Conservation (phyloP, 2,888 invertebrate genomes). For the Drosophila subsilvestris region DNA sequence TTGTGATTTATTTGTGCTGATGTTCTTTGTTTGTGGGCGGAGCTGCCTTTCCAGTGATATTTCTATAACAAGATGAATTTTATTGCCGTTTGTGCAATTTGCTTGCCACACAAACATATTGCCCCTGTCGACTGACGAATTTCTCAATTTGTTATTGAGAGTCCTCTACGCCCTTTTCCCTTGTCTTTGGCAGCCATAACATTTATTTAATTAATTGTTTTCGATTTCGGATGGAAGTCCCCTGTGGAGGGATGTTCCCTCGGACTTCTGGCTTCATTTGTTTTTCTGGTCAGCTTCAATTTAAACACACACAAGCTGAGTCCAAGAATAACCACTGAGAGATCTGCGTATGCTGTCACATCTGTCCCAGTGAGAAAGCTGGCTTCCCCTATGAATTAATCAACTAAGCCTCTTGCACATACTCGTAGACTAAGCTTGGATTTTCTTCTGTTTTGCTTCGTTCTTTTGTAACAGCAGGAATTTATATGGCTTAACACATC, state of each 20-base stretch:
- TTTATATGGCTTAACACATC: conserved; percentile 16
- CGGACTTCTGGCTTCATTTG: conserved; percentile 14
- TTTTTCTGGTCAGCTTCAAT: conserved; percentile 16
- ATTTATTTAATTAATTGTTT: conserved; percentile 45
- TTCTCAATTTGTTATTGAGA: conserved; percentile 32
- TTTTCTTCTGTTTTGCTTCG: background rate
- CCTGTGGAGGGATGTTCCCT: background rate
- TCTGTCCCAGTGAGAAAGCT: background rate
- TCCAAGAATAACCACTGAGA: too few relatives aligned
- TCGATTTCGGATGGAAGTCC: background rate
- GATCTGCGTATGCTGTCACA: conserved; percentile 4
- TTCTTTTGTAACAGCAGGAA: conserved; percentile 8
- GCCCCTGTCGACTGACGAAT: conserved; percentile 35
- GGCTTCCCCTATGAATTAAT: conserved; percentile 25
- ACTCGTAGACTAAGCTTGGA: background rate
- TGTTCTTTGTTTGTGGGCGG: conserved; percentile 10
- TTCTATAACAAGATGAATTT: conserved; percentile 32
- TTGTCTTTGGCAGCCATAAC: background rate
- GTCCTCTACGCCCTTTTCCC: conserved; percentile 4
- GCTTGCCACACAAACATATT: conserved; percentile 13
- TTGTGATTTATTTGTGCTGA: conserved; percentile 56
- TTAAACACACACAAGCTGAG: conserved; percentile 5
- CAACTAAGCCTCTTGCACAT: conserved; percentile 7
- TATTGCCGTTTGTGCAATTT: conserved; percentile 28
- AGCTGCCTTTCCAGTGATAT: conserved; percentile 2